phyloP scores from a whole-genome alignment of 37 sponge, comb jelly and placozoan species.

The Dysidea cf. avara region DNA sequence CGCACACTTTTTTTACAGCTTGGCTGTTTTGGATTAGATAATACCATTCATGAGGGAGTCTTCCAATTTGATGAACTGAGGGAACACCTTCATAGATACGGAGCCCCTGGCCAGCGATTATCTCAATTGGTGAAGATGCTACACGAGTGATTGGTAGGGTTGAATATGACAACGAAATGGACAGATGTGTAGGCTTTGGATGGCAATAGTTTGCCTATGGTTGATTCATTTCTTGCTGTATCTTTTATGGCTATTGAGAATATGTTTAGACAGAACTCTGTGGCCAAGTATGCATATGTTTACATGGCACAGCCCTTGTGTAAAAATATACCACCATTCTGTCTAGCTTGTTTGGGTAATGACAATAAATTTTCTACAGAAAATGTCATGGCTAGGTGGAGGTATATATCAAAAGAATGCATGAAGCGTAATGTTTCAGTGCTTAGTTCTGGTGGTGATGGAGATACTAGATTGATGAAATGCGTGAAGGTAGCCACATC shows the following conservation, averaged over 20 bases:
- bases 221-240: slow-evolving; percentile 3
- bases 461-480: slow-evolving; percentile 18
- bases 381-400: slow-evolving; percentile 16
- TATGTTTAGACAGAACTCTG: neutral
- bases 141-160: slow-evolving; percentile 16
- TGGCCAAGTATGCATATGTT: slow-evolving; percentile 32
- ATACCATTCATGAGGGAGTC: slow-evolving; percentile 13
- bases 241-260: slow-evolving; percentile 23
- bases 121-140: slow-evolving; percentile 26
- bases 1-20: too few relatives aligned
- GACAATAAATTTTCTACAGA: slow-evolving; percentile 26
- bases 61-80: slow-evolving; percentile 29
- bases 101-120: neutral
- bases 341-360: slow-evolving; percentile 29
- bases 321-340: slow-evolving; percentile 10
- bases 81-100: slow-evolving; percentile 5
- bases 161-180: slow-evolving; percentile 13
- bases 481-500: slow-evolving; percentile 18
- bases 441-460: slow-evolving; percentile 32
- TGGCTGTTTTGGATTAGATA: too few relatives aligned
- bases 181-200: slow-evolving; percentile 28
- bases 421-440: slow-evolving; percentile 1
- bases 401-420: slow-evolving; percentile 14
- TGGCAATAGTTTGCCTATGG: slow-evolving; percentile 10
- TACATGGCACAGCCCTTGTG: slow-evolving; percentile 41